phyloP scores from a whole-genome alignment of 2,888 invertebrate species.

The Cryptocephalus moraei region DNA sequence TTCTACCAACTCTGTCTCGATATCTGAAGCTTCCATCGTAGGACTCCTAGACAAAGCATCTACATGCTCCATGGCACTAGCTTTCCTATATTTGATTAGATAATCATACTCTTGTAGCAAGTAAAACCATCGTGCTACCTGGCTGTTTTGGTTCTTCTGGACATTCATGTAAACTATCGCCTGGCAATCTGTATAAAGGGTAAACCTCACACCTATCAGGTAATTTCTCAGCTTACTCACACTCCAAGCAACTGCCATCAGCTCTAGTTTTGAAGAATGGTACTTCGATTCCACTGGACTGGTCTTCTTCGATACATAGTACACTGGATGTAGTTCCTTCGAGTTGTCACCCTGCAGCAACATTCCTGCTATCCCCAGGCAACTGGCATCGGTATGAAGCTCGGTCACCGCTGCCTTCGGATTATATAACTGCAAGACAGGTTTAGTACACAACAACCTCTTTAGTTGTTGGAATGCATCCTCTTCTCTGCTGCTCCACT shows the following conservation, averaged over 20 bases:
- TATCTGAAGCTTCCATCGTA: too few species aligned
- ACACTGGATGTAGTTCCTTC: constrained; percentile 14
- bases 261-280: constrained; percentile 16
- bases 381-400: constrained; percentile 13
- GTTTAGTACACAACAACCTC: constrained; percentile 1
- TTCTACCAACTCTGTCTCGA: too few species aligned
- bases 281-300: constrained; percentile 16
- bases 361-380: constrained; percentile 17
- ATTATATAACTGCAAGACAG: constrained; percentile 11
- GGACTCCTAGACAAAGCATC: too few species aligned
- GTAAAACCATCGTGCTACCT: constrained; percentile 15
- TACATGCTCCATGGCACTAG: too few species aligned
- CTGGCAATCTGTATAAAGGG: constrained; percentile 21
- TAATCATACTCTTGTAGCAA: constrained; percentile 14
- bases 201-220: constrained; percentile 16
- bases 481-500: constrained; percentile 2
- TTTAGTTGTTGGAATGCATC: too few species aligned
- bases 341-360: constrained; percentile 17
- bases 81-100: constrained; percentile 13
- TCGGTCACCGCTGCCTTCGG: constrained; percentile 8
- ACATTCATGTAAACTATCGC: constrained; percentile 14
- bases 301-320: constrained; percentile 19
- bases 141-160: constrained; percentile 16
- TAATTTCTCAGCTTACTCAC: constrained; percentile 17
- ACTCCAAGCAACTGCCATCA: constrained; percentile 19